Evolutionary conservation across 2,113 vertebrate species (phyloP).

Genomic region (Phrynosoma platyrhinos): DNA sequence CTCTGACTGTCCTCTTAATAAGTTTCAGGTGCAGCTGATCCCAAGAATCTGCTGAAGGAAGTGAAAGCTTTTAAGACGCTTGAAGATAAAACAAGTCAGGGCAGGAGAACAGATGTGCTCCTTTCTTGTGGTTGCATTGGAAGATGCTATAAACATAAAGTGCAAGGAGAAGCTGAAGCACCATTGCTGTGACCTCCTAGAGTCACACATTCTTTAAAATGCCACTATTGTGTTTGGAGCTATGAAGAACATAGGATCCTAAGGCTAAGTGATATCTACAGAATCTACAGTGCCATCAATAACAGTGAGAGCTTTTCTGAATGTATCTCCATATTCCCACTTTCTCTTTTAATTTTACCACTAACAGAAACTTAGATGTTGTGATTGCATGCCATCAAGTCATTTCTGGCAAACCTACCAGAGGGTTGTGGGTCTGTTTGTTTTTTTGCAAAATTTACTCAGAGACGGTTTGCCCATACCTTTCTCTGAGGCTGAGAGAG

Average conservation of each 20-base stretch:
- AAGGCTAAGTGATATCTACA: not conserved
- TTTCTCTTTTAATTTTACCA: not conserved
- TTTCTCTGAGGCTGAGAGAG: no score
- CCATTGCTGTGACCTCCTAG: not conserved
- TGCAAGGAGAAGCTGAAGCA: not conserved
- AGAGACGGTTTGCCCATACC: no score
- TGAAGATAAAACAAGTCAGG: conserved; percentile 33
- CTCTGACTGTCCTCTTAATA: conserved; percentile 55
- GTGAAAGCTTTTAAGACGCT: conserved; percentile 41
- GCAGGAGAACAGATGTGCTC: conserved; percentile 50
- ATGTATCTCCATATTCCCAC: not conserved
- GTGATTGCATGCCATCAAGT: no score
- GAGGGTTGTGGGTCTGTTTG: no score
- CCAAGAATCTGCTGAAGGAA: conserved; percentile 52
- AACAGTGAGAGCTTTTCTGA: not conserved
- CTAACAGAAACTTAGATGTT: not conserved
- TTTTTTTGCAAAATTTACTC: no score
- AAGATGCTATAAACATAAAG: conserved; percentile 1
- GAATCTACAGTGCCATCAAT: conserved; percentile 1
- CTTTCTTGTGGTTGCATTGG: conserved; percentile 22
- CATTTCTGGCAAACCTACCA: no score
- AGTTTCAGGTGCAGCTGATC: conserved; percentile 51
- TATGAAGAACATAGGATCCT: not conserved
- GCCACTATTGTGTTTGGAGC: not conserved
- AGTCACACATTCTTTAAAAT: not conserved